Conservation (phyloP, 2,888 invertebrate species). For the Auanema freiburgensis region DNA sequence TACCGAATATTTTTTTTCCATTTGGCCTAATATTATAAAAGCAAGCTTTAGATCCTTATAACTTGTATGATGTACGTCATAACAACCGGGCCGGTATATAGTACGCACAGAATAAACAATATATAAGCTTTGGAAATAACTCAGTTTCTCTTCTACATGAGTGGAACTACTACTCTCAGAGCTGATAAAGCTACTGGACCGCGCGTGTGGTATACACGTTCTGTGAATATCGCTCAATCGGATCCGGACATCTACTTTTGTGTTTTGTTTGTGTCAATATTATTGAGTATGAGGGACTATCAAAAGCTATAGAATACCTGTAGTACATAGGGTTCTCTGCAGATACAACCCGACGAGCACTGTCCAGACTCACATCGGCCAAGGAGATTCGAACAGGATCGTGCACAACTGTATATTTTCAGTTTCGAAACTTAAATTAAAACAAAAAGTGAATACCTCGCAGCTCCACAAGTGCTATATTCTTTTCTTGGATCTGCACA, state of each 20-base stretch:
- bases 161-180: too few species aligned
- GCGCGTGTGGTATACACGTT: too few species aligned
- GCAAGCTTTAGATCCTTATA: too few species aligned
- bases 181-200: too few species aligned
- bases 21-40: too few species aligned
- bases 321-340: constrained; percentile 42
- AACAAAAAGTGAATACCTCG: constrained; percentile 9
- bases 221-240: neutral
- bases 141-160: too few species aligned
- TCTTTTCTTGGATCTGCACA: constrained; percentile 46
- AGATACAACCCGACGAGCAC: constrained; percentile 53
- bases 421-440: neutral
- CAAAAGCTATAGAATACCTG: constrained; percentile 9
- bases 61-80: too few species aligned
- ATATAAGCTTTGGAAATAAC: too few species aligned
- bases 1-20: too few species aligned
- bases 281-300: too few species aligned
- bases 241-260: neutral
- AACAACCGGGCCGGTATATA: too few species aligned
- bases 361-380: constrained; percentile 35
- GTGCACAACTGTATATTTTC: constrained; percentile 31
- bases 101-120: too few species aligned
- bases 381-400: constrained; percentile 41
- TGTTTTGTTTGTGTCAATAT: neutral
- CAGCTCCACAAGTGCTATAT: constrained; percentile 41